Evolutionary conservation across 2,113 vertebrate species (phyloP).

Genomic region (Oreochromis aureus): DNA sequence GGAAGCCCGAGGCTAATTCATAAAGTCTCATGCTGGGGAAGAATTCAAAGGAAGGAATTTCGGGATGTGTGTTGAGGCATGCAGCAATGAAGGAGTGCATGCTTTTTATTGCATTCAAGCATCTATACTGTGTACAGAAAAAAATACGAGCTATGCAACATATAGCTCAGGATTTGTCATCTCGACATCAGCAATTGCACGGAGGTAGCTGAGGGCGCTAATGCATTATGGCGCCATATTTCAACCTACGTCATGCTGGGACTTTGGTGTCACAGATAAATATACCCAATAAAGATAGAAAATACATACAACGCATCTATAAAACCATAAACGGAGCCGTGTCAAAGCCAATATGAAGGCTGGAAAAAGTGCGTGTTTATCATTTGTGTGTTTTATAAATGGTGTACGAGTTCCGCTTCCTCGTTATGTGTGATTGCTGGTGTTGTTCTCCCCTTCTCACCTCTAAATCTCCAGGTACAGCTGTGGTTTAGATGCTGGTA

Average conservation of each 20-base stretch:
- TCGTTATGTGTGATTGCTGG: background rate
- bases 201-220: conserved; percentile 12
- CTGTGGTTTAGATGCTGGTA: conserved; percentile 20
- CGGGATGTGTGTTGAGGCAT: background rate
- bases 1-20: background rate
- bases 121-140: background rate
- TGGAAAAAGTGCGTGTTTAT: background rate
- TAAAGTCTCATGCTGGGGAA: background rate
- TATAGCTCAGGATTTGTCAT: conserved; percentile 39
- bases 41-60: background rate
- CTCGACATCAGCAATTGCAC: conserved; percentile 17
- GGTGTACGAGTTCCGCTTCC: background rate
- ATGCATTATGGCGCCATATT: conserved; percentile 41
- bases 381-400: conserved; percentile 9
- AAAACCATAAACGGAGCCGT: conserved; percentile 15
- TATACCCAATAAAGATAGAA: conserved; percentile 39
- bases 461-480: conserved; percentile 31
- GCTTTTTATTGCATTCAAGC: background rate
- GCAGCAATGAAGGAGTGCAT: background rate
- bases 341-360: background rate
- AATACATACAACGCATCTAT: conserved; percentile 8
- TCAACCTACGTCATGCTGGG: background rate
- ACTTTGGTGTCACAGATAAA: conserved; percentile 46
- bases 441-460: background rate
- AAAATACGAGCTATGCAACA: background rate